Evolutionary conservation across 37 sponge, comb jelly and placozoan genomes (phyloP), one percentile per base, ranked within the genome.

Genomic region (Amphimedon queenslandica): DNA sequence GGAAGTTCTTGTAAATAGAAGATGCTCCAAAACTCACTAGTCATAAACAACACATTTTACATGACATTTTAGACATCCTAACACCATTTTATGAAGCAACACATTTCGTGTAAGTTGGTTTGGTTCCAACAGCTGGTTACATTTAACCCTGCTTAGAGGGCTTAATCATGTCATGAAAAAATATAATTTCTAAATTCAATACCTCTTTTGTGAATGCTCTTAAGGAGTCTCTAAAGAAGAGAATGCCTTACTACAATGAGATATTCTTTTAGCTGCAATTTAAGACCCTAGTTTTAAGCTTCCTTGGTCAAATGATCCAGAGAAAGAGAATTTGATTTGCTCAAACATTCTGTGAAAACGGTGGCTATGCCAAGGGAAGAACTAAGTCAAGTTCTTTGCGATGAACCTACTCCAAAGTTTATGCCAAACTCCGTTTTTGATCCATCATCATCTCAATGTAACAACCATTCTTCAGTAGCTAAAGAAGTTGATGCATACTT

Each of bases 1-100:
- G 51, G 8, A 47, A 47, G 13, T 13, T 47, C 8, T 47, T 13
- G 13, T 8, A 47, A 13, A 18, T 47, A 13, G 51, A 47, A 18
- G 51, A 13, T 18, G 51, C 51, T 47, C 13, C 13, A 8, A 47
- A 47, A 47, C 13, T 47, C 8, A 47, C 51, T 13, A 47, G 8
- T 8, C 51, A 47, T 47, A 13, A 47, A 8, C 8, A 13, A 47
- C 8, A 47, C 51, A 47, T 47, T 69, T n/a, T 69, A 25, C 38
- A 41, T 18, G 47, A 69, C 4, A 21, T 69, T 32, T 41, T 69
- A 4, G 70, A 38, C 4, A 4, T 69, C 21, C 47, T 69, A 24
- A 27, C 37, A 37, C 70, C 70, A 2, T 69, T 69, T 37, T 41
- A 69, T n/a, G 47, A 42, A 37, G 70, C 70, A 23, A 69, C 70